Percentiles rank a stretch among this genome's conserved stretches.
These are phyloP conservation scores for Poecilobothrus nobilitatus DNA, from an alignment of 2,888 invertebrate species.

Conservation along the genomic window DNA sequence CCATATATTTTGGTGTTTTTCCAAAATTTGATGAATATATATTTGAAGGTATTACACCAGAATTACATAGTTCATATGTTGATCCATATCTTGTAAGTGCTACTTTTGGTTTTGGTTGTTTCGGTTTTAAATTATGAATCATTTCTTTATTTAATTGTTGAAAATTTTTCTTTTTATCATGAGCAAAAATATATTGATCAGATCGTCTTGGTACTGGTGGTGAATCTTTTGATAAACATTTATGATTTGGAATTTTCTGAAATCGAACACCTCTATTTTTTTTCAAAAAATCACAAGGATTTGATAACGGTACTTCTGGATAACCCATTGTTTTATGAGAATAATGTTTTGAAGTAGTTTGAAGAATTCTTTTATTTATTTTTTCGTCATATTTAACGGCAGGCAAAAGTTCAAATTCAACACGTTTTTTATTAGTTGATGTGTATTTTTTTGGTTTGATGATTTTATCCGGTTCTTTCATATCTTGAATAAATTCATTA, in stretches of 20 bases:
- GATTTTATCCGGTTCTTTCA: constrained; percentile 45
- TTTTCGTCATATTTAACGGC: too few relatives aligned
- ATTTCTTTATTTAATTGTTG: constrained; percentile 53
- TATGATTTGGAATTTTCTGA: constrained; percentile 33
- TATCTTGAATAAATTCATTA: constrained; percentile 57
- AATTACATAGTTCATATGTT: constrained; percentile 51
- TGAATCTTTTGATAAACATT: constrained; percentile 33
- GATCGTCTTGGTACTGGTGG: constrained; percentile 46
- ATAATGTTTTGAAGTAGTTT: neutral
- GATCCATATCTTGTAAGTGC: constrained; percentile 59
- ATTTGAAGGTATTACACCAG: constrained; percentile 59
- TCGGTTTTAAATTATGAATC: constrained; percentile 49
- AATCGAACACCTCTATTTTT: constrained; percentile 51
- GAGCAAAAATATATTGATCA: constrained; percentile 20
- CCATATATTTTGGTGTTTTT: constrained; percentile 58
- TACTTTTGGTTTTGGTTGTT: constrained; percentile 48
- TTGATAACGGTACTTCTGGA: constrained; percentile 52
- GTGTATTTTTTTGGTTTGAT: constrained; percentile 40
- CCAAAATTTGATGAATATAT: constrained; percentile 60
- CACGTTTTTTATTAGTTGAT: too few relatives aligned
- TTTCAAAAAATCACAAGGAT: constrained; percentile 55
- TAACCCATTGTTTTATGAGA: constrained; percentile 58
- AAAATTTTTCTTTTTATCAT: constrained; percentile 36
- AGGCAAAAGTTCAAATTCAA: too few relatives aligned
- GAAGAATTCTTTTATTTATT: too few relatives aligned